phyloP scores from a whole-genome alignment of 2,888 invertebrate species.

The Deroplatys truncata region DNA sequence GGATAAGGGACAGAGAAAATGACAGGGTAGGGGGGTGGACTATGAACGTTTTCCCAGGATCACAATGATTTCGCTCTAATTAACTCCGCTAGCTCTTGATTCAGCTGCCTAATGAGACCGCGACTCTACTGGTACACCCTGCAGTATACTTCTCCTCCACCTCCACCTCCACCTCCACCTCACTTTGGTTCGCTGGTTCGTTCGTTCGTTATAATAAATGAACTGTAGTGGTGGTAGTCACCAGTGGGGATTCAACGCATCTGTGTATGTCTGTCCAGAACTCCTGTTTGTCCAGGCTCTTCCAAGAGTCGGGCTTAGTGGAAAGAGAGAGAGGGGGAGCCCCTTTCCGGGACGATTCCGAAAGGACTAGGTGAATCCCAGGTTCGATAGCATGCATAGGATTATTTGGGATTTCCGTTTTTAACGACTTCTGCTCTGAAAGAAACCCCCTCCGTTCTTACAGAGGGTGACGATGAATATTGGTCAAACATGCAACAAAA shows the following conservation, averaged over 20 bases:
- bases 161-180: constrained; percentile 1
- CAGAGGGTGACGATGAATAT: neutral
- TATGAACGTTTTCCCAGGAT: constrained; percentile 34
- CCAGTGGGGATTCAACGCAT: neutral
- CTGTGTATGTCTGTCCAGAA: neutral
- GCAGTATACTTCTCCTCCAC: constrained; percentile 15
- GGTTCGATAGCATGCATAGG: neutral
- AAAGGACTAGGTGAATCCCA: neutral
- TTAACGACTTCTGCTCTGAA: neutral
- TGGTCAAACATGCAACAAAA: neutral
- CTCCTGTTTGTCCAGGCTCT: neutral
- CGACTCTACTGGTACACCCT: constrained; percentile 4
- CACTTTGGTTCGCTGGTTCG: constrained; percentile 4
- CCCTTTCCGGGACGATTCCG: neutral
- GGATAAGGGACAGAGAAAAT: constrained; percentile 41
- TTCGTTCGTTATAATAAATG: constrained; percentile 18
- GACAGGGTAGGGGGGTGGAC: constrained; percentile 45
- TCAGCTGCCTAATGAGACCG: constrained; percentile 25
- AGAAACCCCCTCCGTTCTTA: neutral
- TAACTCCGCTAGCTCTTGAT: constrained; percentile 17
- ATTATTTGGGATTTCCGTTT: neutral
- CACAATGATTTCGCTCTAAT: constrained; percentile 27
- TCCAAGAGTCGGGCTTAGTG: neutral
- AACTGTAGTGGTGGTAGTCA: neutral
- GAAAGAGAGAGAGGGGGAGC: neutral